Conservation (phyloP, 2,888 invertebrate genomes). For the Pyrrhopygopsis socrates region DNA sequence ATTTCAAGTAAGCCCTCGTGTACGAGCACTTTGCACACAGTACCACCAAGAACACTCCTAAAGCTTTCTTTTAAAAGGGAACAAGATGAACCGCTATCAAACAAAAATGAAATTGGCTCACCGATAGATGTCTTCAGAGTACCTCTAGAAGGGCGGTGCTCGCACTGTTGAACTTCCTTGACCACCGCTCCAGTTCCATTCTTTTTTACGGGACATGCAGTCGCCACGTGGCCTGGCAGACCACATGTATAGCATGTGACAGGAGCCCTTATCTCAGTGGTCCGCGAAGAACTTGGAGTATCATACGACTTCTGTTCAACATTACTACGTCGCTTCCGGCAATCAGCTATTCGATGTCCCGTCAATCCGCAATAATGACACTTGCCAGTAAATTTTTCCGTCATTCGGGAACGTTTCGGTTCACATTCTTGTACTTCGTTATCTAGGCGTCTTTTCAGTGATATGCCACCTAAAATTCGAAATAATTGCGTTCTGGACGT, state of each 20-base stretch:
- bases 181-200: background rate
- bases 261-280: background rate
- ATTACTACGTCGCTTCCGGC: background rate
- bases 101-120: conserved; percentile 72
- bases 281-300: conserved; percentile 3
- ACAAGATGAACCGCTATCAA: conserved; percentile 77
- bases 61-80: conserved; percentile 33
- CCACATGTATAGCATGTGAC: conserved; percentile 32
- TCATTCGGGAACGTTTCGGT: background rate
- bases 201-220: background rate
- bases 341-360: conserved; percentile 58
- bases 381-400: conserved; percentile 37
- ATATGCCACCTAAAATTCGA: conserved; percentile 54
- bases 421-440: conserved; percentile 10
- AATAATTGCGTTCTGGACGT: conserved; percentile 70
- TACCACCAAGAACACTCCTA: conserved; percentile 42
- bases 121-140: conserved; percentile 64
- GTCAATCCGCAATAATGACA: conserved; percentile 58
- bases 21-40: conserved; percentile 68
- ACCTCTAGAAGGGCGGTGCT: conserved; percentile 45
- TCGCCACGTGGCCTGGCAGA: conserved; percentile 30
- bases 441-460: conserved; percentile 57
- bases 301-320: background rate
- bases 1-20: no score
- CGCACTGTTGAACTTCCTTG: conserved; percentile 49